Conservation (phyloP, 2,888 invertebrate species). For the Calameuta filiformis region DNA sequence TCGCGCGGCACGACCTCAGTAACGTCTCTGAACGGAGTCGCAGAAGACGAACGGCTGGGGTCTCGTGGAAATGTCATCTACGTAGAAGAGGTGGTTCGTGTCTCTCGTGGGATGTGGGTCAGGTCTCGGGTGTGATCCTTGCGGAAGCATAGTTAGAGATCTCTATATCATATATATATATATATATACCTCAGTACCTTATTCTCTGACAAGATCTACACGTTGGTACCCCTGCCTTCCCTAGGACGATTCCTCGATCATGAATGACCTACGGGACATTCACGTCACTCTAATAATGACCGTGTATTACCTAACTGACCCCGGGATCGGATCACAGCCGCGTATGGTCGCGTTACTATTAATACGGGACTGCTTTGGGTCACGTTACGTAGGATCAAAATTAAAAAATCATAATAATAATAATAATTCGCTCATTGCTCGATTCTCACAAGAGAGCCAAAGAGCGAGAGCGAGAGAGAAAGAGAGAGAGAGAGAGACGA, state of each 20-base stretch:
- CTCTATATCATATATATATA: background rate
- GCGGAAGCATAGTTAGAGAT: constrained; percentile 1
- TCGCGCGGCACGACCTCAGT: background rate
- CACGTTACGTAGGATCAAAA: background rate
- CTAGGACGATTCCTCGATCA: constrained; percentile 20
- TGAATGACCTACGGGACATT: constrained; percentile 40
- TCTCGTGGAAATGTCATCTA: constrained; percentile 44
- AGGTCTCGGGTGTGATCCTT: constrained; percentile 45
- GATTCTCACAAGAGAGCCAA: background rate
- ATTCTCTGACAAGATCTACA: background rate
- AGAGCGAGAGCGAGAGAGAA: background rate
- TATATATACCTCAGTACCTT: too few species aligned
- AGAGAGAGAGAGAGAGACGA: too few species aligned
- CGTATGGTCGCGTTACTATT: constrained; percentile 18
- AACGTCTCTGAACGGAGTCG: background rate
- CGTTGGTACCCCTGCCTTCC: background rate
- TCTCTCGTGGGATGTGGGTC: constrained; percentile 57
- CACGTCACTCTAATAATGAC: constrained; percentile 45
- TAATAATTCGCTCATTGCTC: background rate
- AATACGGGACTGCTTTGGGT: constrained; percentile 6
- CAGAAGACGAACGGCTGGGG: background rate
- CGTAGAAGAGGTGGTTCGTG: constrained; percentile 41
- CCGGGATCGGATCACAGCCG: constrained; percentile 26
- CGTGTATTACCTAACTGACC: constrained; percentile 41
- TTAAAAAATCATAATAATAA: background rate